Evolutionary conservation across 2,888 invertebrate species (phyloP).

Genomic region (Acronicta psi): DNA sequence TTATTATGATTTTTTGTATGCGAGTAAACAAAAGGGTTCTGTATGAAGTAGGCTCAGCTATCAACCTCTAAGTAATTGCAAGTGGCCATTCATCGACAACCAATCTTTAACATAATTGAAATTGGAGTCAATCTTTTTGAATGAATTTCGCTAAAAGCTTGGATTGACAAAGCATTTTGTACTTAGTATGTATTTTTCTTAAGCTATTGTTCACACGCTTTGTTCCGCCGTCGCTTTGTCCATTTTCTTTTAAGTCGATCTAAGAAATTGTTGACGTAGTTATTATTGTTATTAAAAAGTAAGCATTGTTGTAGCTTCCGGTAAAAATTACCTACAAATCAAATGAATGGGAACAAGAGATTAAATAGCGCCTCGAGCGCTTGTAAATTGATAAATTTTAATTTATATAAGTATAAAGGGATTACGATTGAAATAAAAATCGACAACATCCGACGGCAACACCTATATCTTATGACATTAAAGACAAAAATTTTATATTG

Average conservation of each 20-base stretch:
- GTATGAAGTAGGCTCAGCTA: constrained; percentile 1
- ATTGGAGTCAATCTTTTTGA: constrained; percentile 48
- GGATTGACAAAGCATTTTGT: constrained; percentile 61
- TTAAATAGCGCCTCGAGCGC: background rate
- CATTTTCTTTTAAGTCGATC: constrained; percentile 65
- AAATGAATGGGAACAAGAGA: constrained; percentile 8
- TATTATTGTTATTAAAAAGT: constrained; percentile 61
- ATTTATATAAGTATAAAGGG: constrained; percentile 20
- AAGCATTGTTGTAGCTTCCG: constrained; percentile 44
- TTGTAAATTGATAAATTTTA: constrained; percentile 17
- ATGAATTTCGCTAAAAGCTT: constrained; percentile 57
- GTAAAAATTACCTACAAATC: constrained; percentile 20
- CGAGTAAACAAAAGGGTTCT: constrained; percentile 5
- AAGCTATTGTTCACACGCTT: constrained; percentile 69
- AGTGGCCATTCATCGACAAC: constrained; percentile 15
- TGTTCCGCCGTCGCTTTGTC: constrained; percentile 67
- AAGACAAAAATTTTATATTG: constrained; percentile 51
- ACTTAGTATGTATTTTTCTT: constrained; percentile 63
- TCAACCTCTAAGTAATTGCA: constrained; percentile 30
- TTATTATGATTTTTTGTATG: constrained; percentile 16
- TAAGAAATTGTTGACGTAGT: constrained; percentile 61
- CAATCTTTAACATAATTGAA: constrained; percentile 42
- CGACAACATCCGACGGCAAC: constrained; percentile 23
- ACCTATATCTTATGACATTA: constrained; percentile 47
- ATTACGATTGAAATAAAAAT: constrained; percentile 42